Evolutionary conservation across 2,113 vertebrate genomes (phyloP), one percentile per base, ranked within the genome.

Genomic region (Cryptotis parvus): DNA sequence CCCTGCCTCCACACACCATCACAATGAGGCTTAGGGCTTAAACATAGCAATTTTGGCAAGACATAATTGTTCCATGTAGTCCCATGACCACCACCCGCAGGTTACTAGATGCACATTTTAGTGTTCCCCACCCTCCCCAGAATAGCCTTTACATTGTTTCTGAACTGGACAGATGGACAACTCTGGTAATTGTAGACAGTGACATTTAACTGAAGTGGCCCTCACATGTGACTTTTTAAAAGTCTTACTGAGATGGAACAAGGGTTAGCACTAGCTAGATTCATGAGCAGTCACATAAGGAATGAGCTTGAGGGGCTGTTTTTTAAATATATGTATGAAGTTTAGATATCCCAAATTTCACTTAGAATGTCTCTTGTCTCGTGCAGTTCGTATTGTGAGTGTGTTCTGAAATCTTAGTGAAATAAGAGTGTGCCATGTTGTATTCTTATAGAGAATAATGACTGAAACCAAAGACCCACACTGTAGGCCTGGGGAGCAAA

Each of bases 241-340:
- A 61, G 83, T 35, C 90, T 93, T 76, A 85, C 85, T 29, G 4
- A 11, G 0, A 11, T 68, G 68, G 70, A 94, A 6, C 73, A 41
- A 79, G 45, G 20, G 22, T 61, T 84, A 72, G 93, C 91, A 68
- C 18, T 83, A 85, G 87, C 18, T 83, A 85, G 87, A 83, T 93
- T 91, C 73, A 88, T 92, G 82, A 94, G 55, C 49, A 85, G 43
- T 92, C 74, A 70, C 29, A 58, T 79, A 33, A 78, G 92, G 27
- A 49, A 35, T 68, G 91, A 52, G 55, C 87, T 68, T 27, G 20
- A 29, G 35, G 45, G 58, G 45, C 84, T 33, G 12, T 77, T 87
- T 81, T 92, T 95, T 58, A n/a, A n/a, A n/a, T n/a, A n/a, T 93
- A 37, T 89, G 90, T 69, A 72, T 68, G 89, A n/a, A n/a, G n/a